Conservation (phyloP, 2,797 vertebrate genomes). For the Hipposideros larvatus region DNA sequence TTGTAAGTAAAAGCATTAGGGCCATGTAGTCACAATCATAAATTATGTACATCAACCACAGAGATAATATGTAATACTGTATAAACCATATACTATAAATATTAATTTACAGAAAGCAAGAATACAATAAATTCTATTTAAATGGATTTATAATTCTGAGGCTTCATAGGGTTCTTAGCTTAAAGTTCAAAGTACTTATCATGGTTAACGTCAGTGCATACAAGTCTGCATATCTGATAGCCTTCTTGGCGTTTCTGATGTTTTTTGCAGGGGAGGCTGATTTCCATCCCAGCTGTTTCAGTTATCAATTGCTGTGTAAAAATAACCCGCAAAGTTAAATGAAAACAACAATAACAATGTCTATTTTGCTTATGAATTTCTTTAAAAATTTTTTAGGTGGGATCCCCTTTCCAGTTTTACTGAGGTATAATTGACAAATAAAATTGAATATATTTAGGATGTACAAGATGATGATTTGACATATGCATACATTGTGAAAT, state of each 20-base stretch:
- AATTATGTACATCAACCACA: background rate
- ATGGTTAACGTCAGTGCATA: background rate
- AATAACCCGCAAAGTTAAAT: background rate
- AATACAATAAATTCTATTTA: background rate
- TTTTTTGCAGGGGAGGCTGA: too few relatives aligned
- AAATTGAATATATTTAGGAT: background rate
- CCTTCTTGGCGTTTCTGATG: background rate
- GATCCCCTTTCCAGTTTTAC: background rate
- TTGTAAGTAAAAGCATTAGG: background rate
- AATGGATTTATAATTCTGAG: background rate
- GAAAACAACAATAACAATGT: background rate
- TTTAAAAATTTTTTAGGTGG: background rate
- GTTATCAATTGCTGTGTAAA: background rate
- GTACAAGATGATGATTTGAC: background rate
- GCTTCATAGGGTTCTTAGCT: background rate
- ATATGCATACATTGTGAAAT: background rate
- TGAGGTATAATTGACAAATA: background rate
- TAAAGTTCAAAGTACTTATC: background rate
- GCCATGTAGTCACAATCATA: background rate
- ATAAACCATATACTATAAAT: background rate
- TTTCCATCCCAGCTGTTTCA: background rate
- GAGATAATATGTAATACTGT: background rate
- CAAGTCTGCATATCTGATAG: background rate
- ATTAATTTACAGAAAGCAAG: background rate
- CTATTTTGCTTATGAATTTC: background rate